These are phyloP conservation scores for Sphenodon punctatus DNA, from an alignment of 2,797 vertebrate genomes.

Conservation along the genomic window DNA sequence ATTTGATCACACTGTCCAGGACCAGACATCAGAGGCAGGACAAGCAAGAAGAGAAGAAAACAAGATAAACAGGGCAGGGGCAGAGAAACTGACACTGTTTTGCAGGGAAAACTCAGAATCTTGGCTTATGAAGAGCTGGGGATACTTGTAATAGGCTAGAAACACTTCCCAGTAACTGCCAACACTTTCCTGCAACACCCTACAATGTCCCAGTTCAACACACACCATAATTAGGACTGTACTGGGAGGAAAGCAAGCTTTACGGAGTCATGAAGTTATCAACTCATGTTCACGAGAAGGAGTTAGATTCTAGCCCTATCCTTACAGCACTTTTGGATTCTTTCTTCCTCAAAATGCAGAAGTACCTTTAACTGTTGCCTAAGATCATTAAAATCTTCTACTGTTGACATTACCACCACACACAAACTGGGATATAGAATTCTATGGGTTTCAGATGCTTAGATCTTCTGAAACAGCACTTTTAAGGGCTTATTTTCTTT, in stretches of 20 bases:
- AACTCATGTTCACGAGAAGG: background rate
- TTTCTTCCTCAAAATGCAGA: background rate
- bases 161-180: background rate
- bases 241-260: background rate
- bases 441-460: background rate
- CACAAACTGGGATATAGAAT: background rate
- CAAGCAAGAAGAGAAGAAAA: constrained; percentile 21
- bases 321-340: background rate
- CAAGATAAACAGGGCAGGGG: background rate
- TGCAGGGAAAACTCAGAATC: constrained; percentile 27
- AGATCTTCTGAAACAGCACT: background rate
- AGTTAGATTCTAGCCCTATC: background rate
- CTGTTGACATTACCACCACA: background rate
- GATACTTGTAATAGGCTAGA: background rate
- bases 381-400: background rate
- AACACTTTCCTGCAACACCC: background rate
- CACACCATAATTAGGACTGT: background rate
- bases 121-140: background rate
- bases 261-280: background rate
- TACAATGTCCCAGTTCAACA: background rate
- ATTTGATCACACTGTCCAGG: background rate
- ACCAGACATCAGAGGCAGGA: background rate
- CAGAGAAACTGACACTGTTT: background rate
- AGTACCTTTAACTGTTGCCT: background rate
- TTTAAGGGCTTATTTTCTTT: background rate